Evolutionary conservation across 2,113 vertebrate species (phyloP).

Genomic region (Phylloscopus trochiloides): DNA sequence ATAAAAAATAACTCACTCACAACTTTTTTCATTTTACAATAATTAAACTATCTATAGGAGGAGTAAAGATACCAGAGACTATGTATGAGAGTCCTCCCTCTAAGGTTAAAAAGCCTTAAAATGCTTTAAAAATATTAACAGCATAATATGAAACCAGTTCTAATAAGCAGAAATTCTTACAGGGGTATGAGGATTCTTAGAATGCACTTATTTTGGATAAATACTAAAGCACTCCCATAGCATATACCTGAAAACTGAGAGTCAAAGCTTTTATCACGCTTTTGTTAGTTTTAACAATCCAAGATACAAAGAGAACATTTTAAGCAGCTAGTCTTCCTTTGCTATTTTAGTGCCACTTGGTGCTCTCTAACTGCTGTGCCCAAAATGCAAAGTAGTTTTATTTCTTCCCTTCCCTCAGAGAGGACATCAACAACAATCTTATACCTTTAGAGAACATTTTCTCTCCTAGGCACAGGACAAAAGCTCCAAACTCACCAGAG

Average conservation of each 20-base stretch:
- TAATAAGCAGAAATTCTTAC: neutral
- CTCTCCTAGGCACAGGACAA: neutral
- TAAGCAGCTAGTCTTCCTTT: neutral
- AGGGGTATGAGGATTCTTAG: neutral
- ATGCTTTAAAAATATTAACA: neutral
- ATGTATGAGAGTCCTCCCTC: neutral
- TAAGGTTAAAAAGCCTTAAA: neutral
- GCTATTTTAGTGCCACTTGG: neutral
- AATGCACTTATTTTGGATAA: neutral
- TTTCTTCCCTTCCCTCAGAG: neutral
- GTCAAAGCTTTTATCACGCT: neutral
- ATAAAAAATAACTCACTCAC: neutral
- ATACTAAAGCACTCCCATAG: neutral
- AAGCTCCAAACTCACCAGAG: neutral
- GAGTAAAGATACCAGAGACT: neutral
- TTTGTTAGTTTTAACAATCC: slow-evolving; percentile 10
- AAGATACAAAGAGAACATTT: neutral
- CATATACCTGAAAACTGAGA: neutral
- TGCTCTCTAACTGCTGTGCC: neutral
- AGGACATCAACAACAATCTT: neutral
- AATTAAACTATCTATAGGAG: neutral
- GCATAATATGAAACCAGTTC: neutral
- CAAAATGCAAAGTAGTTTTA: neutral
- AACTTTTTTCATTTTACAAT: neutral
- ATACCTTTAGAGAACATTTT: neutral